These are phyloP conservation scores for Hylaea fasciaria DNA, from an alignment of 2,888 invertebrate species.

Conservation along the genomic window DNA sequence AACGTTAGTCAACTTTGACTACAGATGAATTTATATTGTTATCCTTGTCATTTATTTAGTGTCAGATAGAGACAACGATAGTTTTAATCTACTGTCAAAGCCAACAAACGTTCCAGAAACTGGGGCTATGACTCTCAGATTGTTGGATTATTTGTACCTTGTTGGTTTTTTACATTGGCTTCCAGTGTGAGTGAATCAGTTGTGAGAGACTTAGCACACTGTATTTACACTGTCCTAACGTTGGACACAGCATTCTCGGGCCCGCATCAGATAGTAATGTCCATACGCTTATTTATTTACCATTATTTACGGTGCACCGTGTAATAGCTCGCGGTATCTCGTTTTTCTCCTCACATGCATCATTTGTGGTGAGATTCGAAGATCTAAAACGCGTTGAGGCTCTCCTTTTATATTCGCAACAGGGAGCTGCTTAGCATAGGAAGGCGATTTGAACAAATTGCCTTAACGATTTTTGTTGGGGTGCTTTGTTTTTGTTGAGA, in stretches of 20 bases:
- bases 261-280: constrained; percentile 76
- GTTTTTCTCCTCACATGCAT: constrained; percentile 76
- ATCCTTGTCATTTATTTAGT: too few species aligned
- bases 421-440: constrained; percentile 76
- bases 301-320: constrained; percentile 79
- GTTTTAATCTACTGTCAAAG: too few species aligned
- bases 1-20: too few species aligned
- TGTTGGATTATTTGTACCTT: too few species aligned
- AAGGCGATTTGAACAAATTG: constrained; percentile 82
- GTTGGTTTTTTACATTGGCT: too few species aligned
- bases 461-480: constrained; percentile 76
- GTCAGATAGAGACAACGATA: too few species aligned
- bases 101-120: too few species aligned
- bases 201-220: constrained; percentile 12
- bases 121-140: too few species aligned
- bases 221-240: constrained; percentile 46
- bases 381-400: constrained; percentile 61
- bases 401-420: constrained; percentile 67
- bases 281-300: constrained; percentile 82
- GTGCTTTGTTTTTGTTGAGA: constrained; percentile 68
- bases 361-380: constrained; percentile 68
- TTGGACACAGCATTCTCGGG: constrained; percentile 61
- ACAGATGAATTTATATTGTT: too few species aligned
- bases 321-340: constrained; percentile 77
- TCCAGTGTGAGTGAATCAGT: background rate